Evolutionary conservation across 2,113 vertebrate species (phyloP).

Genomic region (Halichoeres trimaculatus): DNA sequence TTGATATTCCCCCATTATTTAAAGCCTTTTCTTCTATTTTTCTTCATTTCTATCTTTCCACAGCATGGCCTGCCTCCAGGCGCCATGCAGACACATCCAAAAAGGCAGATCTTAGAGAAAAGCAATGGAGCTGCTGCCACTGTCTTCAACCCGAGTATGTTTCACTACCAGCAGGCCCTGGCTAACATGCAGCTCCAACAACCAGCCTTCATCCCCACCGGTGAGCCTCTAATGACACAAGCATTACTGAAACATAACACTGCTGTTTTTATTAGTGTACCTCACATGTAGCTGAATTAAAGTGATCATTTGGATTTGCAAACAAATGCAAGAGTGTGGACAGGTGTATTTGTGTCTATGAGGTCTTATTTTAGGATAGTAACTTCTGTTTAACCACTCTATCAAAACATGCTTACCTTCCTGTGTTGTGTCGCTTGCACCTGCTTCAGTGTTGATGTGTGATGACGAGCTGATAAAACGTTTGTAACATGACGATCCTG

Average conservation of each 20-base stretch:
- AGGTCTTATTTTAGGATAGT: background rate
- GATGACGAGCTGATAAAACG: background rate
- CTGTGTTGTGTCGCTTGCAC: constrained; percentile 1
- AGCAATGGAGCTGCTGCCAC: constrained; percentile 89
- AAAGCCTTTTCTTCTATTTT: background rate
- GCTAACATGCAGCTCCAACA: constrained; percentile 97
- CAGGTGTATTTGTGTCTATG: background rate
- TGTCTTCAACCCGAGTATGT: constrained; percentile 94
- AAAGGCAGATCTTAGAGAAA: constrained; percentile 95
- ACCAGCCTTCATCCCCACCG: constrained; percentile 91
- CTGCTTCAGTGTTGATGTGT: background rate
- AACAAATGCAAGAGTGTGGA: background rate
- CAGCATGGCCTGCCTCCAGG: constrained; percentile 82
- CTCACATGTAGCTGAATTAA: background rate
- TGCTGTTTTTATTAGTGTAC: background rate
- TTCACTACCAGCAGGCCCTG: constrained; percentile 98
- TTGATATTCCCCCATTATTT: background rate
- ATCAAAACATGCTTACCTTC: constrained; percentile 6
- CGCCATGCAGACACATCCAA: constrained; percentile 92
- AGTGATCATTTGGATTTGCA: background rate
- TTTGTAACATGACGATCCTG: background rate
- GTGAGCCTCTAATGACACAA: constrained; percentile 80
- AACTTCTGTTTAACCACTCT: background rate
- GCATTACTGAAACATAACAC: background rate
- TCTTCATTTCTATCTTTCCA: constrained; percentile 4